Evolutionary conservation across 2,113 vertebrate genomes (phyloP).

Genomic region (Oreochromis tanganicae): DNA sequence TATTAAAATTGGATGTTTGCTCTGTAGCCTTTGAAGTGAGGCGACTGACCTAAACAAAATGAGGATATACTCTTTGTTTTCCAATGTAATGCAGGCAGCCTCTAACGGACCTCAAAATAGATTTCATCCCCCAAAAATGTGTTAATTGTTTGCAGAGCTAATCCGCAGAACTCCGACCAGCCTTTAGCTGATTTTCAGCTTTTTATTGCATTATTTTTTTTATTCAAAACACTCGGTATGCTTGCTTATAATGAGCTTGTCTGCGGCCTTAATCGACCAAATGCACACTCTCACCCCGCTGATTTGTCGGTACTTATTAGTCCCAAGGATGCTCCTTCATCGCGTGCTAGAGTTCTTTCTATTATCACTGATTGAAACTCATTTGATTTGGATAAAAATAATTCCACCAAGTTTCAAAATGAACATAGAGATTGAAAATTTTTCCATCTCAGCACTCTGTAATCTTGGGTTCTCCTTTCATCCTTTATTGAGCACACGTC

Average conservation of each 20-base stretch:
- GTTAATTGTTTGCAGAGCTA: not conserved
- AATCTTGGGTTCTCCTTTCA: not conserved
- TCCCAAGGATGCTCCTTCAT: not conserved
- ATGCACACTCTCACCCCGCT: not conserved
- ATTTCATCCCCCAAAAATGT: not conserved
- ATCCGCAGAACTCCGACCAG: not conserved
- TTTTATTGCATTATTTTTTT: not conserved
- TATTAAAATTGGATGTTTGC: not conserved
- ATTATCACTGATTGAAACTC: not conserved
- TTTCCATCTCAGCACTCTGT: not conserved
- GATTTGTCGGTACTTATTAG: conserved; percentile 18
- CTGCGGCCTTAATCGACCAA: conserved; percentile 24
- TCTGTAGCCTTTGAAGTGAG: not conserved
- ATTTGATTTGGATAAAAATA: not conserved
- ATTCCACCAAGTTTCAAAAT: not conserved
- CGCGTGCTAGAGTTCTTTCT: not conserved
- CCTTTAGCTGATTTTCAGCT: not conserved
- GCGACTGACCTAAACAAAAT: not conserved
- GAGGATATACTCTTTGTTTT: not conserved
- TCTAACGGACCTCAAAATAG: not conserved
- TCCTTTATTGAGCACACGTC: not conserved
- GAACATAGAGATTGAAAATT: not conserved
- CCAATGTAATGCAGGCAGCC: not conserved
- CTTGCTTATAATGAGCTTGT: conserved; percentile 3
- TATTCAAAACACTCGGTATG: not conserved